Evolutionary conservation across 2,113 vertebrate species (phyloP).

Genomic region (Poicephalus gulielmi): DNA sequence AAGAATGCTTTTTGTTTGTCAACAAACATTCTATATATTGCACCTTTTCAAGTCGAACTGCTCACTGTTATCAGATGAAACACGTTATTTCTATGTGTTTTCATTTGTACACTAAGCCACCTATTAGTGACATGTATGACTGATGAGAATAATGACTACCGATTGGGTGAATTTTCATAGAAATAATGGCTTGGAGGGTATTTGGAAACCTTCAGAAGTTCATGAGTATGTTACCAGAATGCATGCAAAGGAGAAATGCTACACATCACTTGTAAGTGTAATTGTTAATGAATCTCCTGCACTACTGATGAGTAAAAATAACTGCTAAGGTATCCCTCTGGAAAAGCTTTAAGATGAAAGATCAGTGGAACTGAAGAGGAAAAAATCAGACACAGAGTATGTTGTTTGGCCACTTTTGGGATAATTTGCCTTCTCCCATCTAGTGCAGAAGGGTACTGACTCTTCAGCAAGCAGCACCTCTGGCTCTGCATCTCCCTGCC

Average conservation of each 20-base stretch:
- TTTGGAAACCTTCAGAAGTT: background rate
- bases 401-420: accelerated
- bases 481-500: background rate
- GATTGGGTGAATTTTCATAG: background rate
- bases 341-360: background rate
- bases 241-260: background rate
- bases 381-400: background rate
- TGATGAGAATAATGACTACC: background rate
- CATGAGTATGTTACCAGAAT: background rate
- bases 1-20: background rate
- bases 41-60: background rate
- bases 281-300: background rate
- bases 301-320: background rate
- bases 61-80: background rate
- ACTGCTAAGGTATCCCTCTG: background rate
- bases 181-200: background rate
- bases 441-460: no score
- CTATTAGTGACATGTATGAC: background rate
- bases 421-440: background rate
- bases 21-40: background rate
- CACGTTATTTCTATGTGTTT: accelerated
- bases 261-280: background rate
- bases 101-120: background rate
- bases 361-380: background rate
- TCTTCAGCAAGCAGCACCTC: background rate